A percentile compares a stretch with the other conserved stretches of the same genome.
Conservation (phyloP, 2,888 invertebrate genomes). For the Agriotes lineatus region DNA sequence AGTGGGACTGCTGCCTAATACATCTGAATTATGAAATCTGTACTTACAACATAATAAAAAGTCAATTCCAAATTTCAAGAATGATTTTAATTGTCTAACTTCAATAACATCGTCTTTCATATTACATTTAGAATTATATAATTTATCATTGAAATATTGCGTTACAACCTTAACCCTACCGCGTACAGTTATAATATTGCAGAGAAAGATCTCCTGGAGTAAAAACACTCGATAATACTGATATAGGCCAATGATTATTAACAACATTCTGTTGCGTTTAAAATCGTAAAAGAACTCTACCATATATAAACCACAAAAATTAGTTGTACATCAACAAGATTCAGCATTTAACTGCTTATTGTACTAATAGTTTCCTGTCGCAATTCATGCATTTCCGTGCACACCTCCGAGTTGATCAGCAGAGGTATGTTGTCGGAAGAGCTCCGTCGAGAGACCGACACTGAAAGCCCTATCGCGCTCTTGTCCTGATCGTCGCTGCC, state of each 20-base stretch:
- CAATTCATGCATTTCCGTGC: conserved; percentile 65
- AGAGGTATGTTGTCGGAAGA: conserved; percentile 64
- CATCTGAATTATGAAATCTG: too few species aligned
- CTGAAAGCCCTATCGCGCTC: conserved; percentile 34
- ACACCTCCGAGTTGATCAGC: conserved; percentile 58
- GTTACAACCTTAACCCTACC: neutral
- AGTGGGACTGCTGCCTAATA: too few species aligned
- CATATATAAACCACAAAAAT: neutral
- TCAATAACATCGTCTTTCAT: too few species aligned
- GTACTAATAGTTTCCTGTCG: conserved; percentile 66
- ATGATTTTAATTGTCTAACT: too few species aligned
- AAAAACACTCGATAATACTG: conserved; percentile 57
- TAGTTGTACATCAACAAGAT: conserved; percentile 6
- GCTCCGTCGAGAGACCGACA: conserved; percentile 51
- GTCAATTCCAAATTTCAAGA: too few species aligned
- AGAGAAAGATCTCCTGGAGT: neutral
- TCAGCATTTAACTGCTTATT: conserved; percentile 63
- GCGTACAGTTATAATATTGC: neutral
- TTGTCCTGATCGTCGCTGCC: conserved; percentile 38
- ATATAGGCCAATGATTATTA: conserved; percentile 60
- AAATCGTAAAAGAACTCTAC: neutral
- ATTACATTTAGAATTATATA: too few species aligned
- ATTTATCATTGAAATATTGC: neutral
- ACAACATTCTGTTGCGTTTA: neutral
- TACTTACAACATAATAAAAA: too few species aligned